Evolutionary conservation across 2,113 vertebrate genomes (phyloP).

Genomic region (Onychorhynchus coronatus): DNA sequence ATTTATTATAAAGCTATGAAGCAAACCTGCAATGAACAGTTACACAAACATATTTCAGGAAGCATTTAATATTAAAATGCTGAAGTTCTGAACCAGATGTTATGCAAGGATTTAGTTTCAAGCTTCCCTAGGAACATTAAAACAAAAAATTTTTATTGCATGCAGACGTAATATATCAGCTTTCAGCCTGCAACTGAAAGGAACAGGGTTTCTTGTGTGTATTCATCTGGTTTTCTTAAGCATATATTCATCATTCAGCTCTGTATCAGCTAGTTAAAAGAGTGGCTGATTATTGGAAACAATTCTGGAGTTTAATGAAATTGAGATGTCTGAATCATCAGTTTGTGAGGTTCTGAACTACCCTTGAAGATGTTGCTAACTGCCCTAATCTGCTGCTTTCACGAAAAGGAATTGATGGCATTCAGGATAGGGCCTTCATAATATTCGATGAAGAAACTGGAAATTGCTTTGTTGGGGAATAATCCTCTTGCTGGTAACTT

Average conservation of each 20-base stretch:
- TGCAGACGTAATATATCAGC: slow-evolving; percentile 14
- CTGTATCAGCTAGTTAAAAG: not conserved
- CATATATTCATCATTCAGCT: not conserved
- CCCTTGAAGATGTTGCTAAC: not conserved
- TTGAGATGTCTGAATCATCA: not conserved
- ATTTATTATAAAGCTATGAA: slow-evolving; percentile 24
- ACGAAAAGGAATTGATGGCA: not conserved
- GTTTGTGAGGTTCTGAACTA: not conserved
- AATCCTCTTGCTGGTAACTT: not conserved
- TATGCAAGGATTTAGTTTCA: slow-evolving; percentile 48
- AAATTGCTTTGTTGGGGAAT: not conserved
- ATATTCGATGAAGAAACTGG: not conserved
- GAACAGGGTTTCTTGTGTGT: not conserved
- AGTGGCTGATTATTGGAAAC: not conserved
- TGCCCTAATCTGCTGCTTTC: not conserved
- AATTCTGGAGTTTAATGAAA: not conserved
- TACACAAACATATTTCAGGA: slow-evolving; percentile 51
- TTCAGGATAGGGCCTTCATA: not conserved
- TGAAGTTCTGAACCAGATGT: slow-evolving; percentile 45
- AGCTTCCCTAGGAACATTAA: slow-evolving; percentile 39
- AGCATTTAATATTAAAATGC: slow-evolving; percentile 61
- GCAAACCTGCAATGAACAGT: slow-evolving; percentile 2
- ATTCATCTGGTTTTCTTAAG: slow-evolving; percentile 31
- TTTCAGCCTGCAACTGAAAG: slow-evolving; percentile 31
- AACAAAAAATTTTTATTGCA: slow-evolving; percentile 48